These are phyloP conservation scores for Augochlora pura DNA, from an alignment of 1,140 invertebrate species.

Conservation along the genomic window DNA sequence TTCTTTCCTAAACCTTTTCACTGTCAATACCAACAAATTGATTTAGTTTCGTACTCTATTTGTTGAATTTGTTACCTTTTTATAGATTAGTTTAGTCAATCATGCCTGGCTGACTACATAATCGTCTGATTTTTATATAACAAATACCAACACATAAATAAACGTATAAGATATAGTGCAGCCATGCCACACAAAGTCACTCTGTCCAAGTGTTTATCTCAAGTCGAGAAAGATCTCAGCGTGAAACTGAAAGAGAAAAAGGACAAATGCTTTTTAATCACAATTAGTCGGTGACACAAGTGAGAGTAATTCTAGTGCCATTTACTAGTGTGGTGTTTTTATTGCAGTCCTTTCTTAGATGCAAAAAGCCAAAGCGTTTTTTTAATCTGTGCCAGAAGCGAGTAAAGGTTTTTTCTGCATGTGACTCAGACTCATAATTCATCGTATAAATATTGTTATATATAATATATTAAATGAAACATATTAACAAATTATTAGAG, in stretches of 20 bases:
- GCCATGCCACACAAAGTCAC: constrained; percentile 42
- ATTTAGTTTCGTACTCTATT: constrained; percentile 75
- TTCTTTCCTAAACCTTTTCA: constrained; percentile 69
- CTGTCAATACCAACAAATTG: constrained; percentile 70
- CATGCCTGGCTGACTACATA: constrained; percentile 71
- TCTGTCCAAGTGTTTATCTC: constrained; percentile 57
- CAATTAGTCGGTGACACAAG: constrained; percentile 76
- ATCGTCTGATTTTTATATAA: constrained; percentile 70
- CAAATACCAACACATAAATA: constrained; percentile 43
- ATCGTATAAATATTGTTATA: constrained; percentile 81
- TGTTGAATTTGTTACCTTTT: constrained; percentile 79
- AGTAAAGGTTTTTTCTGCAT: constrained; percentile 78
- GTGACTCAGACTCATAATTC: constrained; percentile 78
- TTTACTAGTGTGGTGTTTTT: constrained; percentile 80
- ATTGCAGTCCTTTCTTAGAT: constrained; percentile 77
- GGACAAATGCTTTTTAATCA: constrained; percentile 75
- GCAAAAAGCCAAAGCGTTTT: constrained; percentile 81
- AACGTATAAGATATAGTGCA: constrained; percentile 44
- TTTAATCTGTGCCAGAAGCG: constrained; percentile 75
- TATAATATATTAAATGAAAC: constrained; percentile 64
- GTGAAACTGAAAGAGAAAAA: constrained; percentile 53
- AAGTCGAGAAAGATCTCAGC: constrained; percentile 58
- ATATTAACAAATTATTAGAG: constrained; percentile 61
- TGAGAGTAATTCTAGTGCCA: constrained; percentile 82
- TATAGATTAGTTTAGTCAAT: constrained; percentile 78